A percentile compares a stretch with the other conserved stretches of the same genome.
These are phyloP conservation scores for Notarius quadriscutis DNA, from an alignment of 2,113 vertebrate species.

Conservation along the genomic window DNA sequence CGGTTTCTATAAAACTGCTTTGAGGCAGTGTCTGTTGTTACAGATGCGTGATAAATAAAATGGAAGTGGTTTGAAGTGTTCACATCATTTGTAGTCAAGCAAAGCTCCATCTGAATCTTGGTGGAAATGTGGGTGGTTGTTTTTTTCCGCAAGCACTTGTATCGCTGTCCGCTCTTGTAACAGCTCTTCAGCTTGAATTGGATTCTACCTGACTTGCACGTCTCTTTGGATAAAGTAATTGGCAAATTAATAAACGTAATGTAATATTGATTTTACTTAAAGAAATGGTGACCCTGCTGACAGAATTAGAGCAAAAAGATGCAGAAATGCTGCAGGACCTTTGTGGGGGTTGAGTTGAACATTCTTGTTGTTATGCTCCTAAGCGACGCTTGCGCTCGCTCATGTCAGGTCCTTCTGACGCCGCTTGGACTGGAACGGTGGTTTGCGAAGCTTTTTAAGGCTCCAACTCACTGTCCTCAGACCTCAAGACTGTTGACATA, in stretches of 20 bases:
- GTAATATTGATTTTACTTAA: neutral
- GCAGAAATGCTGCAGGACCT: neutral
- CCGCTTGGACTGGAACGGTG: neutral
- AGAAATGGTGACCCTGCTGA: neutral
- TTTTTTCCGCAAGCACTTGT: neutral
- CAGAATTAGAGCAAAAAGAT: neutral
- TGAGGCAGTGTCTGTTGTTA: neutral
- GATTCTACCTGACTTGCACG: neutral
- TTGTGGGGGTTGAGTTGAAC: neutral
- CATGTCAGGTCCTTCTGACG: conserved; percentile 32
- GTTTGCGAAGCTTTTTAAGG: neutral
- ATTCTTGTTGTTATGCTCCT: conserved; percentile 23
- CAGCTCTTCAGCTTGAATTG: neutral
- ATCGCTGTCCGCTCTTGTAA: neutral
- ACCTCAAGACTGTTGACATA: neutral
- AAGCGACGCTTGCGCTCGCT: neutral
- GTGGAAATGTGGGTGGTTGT: neutral
- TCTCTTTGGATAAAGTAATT: neutral
- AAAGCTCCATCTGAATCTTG: neutral
- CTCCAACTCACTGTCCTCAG: neutral
- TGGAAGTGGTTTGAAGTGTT: neutral
- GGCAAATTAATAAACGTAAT: neutral
- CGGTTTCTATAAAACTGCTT: neutral
- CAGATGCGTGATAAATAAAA: neutral
- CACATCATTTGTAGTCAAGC: neutral